phyloP scores from a whole-genome alignment of 2,888 invertebrate species.

The Drosophila nigricruria region DNA sequence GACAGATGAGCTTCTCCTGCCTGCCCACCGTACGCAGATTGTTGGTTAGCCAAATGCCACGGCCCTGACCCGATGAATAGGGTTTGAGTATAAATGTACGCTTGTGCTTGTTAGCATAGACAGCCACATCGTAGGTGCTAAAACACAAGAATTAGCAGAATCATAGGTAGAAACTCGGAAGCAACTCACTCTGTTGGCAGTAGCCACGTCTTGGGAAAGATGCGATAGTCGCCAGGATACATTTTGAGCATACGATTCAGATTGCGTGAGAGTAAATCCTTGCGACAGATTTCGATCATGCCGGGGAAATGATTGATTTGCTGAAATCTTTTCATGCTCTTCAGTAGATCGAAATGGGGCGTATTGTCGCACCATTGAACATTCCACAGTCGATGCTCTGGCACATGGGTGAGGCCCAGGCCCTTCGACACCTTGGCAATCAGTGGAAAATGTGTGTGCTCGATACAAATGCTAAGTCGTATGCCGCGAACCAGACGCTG shows the following conservation, averaged over 20 bases:
- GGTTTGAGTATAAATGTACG: constrained; percentile 95
- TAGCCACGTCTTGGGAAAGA: constrained; percentile 97
- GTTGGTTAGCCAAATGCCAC: constrained; percentile 94
- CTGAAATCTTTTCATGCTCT: constrained; percentile 96
- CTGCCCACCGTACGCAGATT: constrained; percentile 87
- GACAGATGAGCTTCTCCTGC: constrained; percentile 93
- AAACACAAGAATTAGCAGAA: background rate
- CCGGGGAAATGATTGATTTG: constrained; percentile 97
- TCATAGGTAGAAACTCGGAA: too few relatives aligned
- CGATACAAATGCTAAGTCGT: constrained; percentile 79
- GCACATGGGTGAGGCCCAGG: constrained; percentile 86
- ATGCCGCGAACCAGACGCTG: constrained; percentile 48
- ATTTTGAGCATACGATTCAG: constrained; percentile 95
- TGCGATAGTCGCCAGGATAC: constrained; percentile 95
- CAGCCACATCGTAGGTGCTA: constrained; percentile 11
- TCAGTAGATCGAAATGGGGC: constrained; percentile 93
- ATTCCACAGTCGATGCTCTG: constrained; percentile 94
- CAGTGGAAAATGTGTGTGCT: constrained; percentile 78
- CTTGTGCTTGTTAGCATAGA: constrained; percentile 86
- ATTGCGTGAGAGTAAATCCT: constrained; percentile 95
- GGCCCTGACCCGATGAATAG: constrained; percentile 93
- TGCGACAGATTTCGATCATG: constrained; percentile 95
- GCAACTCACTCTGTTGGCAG: constrained; percentile 93
- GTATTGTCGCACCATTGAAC: constrained; percentile 94
- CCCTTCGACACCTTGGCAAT: constrained; percentile 78